phyloP scores from a whole-genome alignment of 2,888 invertebrate genomes.

The Drosophila rubida region DNA sequence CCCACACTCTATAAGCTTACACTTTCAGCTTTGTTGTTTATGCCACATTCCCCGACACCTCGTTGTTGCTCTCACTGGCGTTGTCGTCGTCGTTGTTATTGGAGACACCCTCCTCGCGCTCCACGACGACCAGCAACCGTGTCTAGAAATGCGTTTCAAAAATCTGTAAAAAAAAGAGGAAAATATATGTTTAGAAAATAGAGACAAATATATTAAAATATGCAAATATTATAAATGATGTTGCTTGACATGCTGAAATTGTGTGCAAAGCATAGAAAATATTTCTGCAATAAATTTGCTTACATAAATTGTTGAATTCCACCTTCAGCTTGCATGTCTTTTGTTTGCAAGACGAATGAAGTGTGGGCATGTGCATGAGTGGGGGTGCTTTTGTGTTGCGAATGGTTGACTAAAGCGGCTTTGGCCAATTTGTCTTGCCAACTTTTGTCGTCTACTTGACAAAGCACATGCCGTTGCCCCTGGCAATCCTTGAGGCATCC shows the following conservation, averaged over 20 bases:
- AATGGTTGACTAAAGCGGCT: slow-evolving; percentile 47
- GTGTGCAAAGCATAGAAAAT: slow-evolving; percentile 6
- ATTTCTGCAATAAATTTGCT: slow-evolving; percentile 26
- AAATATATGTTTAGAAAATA: slow-evolving; percentile 6
- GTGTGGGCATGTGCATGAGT: not conserved
- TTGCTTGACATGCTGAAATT: slow-evolving; percentile 14
- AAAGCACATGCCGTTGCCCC: slow-evolving; percentile 42
- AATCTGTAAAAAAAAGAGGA: slow-evolving; percentile 64
- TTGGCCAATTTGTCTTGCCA: slow-evolving; percentile 63
- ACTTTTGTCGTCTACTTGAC: slow-evolving; percentile 42
- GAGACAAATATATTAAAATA: slow-evolving; percentile 13
- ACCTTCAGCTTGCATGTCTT: slow-evolving; percentile 8
- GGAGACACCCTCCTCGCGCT: not conserved
- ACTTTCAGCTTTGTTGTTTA: slow-evolving; percentile 27
- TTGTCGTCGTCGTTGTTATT: not conserved
- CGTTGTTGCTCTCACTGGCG: slow-evolving; percentile 5
- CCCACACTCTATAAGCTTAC: slow-evolving; percentile 12
- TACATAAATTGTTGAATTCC: slow-evolving; percentile 33
- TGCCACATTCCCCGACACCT: slow-evolving; percentile 39
- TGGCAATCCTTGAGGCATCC: slow-evolving; percentile 15
- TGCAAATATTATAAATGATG: slow-evolving; percentile 15
- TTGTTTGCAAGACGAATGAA: not conserved
- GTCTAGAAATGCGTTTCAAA: slow-evolving; percentile 80
- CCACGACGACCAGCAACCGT: slow-evolving; percentile 14
- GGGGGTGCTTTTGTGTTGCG: not conserved